Percentiles rank a stretch among this genome's conserved stretches.
Evolutionary conservation across 1,140 invertebrate species (phyloP).

Genomic region (Euura saliciscinereae): DNA sequence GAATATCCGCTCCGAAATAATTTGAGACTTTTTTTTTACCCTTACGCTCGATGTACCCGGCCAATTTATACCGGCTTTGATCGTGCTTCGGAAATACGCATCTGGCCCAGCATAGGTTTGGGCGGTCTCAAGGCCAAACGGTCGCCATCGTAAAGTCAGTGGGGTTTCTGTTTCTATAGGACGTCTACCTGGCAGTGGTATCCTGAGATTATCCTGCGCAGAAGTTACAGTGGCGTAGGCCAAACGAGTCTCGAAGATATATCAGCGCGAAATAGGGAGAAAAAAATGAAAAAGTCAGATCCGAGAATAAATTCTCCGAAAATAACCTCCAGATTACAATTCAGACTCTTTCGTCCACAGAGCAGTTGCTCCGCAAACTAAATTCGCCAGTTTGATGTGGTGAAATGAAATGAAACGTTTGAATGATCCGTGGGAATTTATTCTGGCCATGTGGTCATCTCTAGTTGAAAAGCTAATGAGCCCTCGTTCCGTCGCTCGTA

Average conservation of each 20-base stretch:
- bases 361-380: neutral
- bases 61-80: too few relatives aligned
- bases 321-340: neutral
- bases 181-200: slow-evolving; percentile 40
- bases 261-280: neutral
- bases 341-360: too few relatives aligned
- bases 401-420: neutral
- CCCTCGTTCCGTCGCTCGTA: slow-evolving; percentile 35
- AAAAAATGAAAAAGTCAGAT: neutral
- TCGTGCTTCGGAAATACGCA: slow-evolving; percentile 26
- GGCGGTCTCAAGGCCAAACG: slow-evolving; percentile 37
- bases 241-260: neutral
- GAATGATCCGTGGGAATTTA: slow-evolving; percentile 28
- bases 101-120: slow-evolving; percentile 16
- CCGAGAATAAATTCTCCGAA: neutral
- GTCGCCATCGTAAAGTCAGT: slow-evolving; percentile 38
- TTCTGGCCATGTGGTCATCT: slow-evolving; percentile 13
- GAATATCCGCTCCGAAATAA: too few relatives aligned
- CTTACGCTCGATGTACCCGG: too few relatives aligned
- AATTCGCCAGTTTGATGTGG: too few relatives aligned
- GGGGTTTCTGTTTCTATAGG: slow-evolving; percentile 34
- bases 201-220: neutral
- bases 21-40: too few relatives aligned
- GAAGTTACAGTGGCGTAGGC: slow-evolving; percentile 4
- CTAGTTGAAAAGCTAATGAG: slow-evolving; percentile 28